phyloP scores from a whole-genome alignment of 1,140 invertebrate species.

The Macrocentrus cingulum region DNA sequence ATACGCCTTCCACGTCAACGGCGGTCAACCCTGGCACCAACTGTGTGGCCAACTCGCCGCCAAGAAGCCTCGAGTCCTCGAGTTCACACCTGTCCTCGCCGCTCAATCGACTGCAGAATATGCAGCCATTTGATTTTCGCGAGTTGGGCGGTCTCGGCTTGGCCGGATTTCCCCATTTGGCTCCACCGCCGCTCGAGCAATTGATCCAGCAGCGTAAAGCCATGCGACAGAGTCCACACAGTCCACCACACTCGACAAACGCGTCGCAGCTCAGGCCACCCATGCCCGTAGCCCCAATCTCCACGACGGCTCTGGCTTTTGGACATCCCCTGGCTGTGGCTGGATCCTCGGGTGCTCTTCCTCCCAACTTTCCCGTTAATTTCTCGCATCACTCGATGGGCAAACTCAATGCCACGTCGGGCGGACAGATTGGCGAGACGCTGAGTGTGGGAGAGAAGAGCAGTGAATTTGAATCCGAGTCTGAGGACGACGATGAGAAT shows the following conservation, averaged over 20 bases:
- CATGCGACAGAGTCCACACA: conserved; percentile 45
- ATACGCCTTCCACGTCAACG: conserved; percentile 25
- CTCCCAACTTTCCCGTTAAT: conserved; percentile 48
- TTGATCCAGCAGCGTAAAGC: conserved; percentile 41
- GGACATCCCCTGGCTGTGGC: conserved; percentile 49
- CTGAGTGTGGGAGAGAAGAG: conserved; percentile 49
- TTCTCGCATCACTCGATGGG: conserved; percentile 48
- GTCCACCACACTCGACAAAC: conserved; percentile 39
- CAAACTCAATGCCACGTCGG: conserved; percentile 40
- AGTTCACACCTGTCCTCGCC: conserved; percentile 69
- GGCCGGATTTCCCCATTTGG: conserved; percentile 66
- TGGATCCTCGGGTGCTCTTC: conserved; percentile 49
- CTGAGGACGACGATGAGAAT: conserved; percentile 67
- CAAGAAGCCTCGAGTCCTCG: conserved; percentile 50
- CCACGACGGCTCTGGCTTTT: conserved; percentile 48
- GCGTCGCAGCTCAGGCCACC: conserved; percentile 50
- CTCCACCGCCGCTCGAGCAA: conserved; percentile 58
- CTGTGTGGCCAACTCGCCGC: conserved; percentile 43
- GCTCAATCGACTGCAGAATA: conserved; percentile 85
- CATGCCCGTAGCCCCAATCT: conserved; percentile 50
- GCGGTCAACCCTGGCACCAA: conserved; percentile 37
- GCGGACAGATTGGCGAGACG: conserved; percentile 33
- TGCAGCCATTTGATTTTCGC: conserved; percentile 93
- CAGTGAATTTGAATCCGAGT: conserved; percentile 63
- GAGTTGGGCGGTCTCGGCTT: conserved; percentile 69